Base-by-base conservation (phyloP, 2,113 vertebrate species). In the Oreochromis tanganicae region DNA sequence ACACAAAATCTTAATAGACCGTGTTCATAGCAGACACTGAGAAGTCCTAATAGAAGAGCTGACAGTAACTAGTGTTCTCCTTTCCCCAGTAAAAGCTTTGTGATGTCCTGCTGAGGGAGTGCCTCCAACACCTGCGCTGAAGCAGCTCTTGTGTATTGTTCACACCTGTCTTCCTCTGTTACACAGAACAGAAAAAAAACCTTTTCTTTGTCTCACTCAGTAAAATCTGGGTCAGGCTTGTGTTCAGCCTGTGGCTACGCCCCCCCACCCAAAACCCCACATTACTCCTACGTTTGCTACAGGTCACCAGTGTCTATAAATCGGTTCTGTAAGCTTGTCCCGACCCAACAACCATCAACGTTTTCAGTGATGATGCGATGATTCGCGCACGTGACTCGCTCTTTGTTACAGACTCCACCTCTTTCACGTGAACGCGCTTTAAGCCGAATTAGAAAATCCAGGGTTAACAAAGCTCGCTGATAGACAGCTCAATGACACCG, bases 401-500 rank as follows among this genome's bases (percentile, higher is more conserved):
- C 73, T 84, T 86, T 86, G 82, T 78, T 32, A 2, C 52, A 83
- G 84, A 55, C 94, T 83, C 94, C 93, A 19, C 93, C 94, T 80
- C 88, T 32, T 66, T 73, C 54, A 3, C 88, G 83, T 85, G 94
- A 92, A 86, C 93, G 94, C 93, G 94, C 94, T 17, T 83, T 92
- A 93, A 94, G 85, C 93, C 90, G 93, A 95, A 92, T 95, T 93
- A 93, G 90, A 92, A 94, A 95, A 95, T 94, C 89, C 93, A 9
- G 92, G 94, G 94, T 94, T 95, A 93, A 95, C 93, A 94, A 93
- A 95, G 93, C 93, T 83, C 10, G 61, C 36, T 19, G 87, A 83
- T 80, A 36, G 63, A 36, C 36, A 7, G 54, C 81, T 29, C 68
- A 17, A 41, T 78, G 16, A 48, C 66, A 12, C 12, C 54, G 82